These are phyloP conservation scores for Willowsia nigromaculata DNA, from an alignment of 2,888 invertebrate genomes.

Conservation along the genomic window DNA sequence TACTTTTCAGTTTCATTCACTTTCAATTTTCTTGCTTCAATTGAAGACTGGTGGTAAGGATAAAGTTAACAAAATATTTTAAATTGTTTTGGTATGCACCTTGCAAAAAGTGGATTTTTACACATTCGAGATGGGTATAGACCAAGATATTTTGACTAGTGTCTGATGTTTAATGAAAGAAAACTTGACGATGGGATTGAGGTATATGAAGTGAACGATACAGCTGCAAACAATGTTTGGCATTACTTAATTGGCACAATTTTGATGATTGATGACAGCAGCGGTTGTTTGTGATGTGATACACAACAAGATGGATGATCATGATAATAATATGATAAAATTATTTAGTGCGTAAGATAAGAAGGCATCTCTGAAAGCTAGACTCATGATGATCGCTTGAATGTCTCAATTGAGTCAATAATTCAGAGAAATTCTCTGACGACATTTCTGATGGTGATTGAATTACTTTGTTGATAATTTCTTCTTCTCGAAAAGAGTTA, in stretches of 20 bases:
- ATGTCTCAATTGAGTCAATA: slow-evolving; percentile 2
- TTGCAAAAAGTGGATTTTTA: too few species aligned
- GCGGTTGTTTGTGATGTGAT: slow-evolving; percentile 1
- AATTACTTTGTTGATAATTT: background rate
- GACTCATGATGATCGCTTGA: background rate
- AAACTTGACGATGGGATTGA: background rate
- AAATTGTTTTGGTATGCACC: too few species aligned
- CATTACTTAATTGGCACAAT: slow-evolving; percentile 32
- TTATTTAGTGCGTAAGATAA: background rate
- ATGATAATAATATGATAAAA: background rate
- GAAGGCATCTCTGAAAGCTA: background rate
- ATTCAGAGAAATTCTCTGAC: background rate
- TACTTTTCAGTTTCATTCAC: background rate
- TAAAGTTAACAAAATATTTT: too few species aligned
- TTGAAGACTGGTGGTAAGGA: too few species aligned
- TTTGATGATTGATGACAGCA: slow-evolving; percentile 29
- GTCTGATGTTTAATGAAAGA: too few species aligned
- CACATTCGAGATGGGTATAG: too few species aligned
- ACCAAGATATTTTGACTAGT: too few species aligned
- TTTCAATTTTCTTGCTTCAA: too few species aligned
- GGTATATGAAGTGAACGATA: background rate
- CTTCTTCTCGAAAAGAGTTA: background rate
- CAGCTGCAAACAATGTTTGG: background rate
- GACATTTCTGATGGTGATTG: background rate
- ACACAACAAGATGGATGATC: background rate